These are phyloP conservation scores for Parotocinclus haroldoi DNA, from an alignment of 2,797 vertebrate species.

Conservation along the genomic window DNA sequence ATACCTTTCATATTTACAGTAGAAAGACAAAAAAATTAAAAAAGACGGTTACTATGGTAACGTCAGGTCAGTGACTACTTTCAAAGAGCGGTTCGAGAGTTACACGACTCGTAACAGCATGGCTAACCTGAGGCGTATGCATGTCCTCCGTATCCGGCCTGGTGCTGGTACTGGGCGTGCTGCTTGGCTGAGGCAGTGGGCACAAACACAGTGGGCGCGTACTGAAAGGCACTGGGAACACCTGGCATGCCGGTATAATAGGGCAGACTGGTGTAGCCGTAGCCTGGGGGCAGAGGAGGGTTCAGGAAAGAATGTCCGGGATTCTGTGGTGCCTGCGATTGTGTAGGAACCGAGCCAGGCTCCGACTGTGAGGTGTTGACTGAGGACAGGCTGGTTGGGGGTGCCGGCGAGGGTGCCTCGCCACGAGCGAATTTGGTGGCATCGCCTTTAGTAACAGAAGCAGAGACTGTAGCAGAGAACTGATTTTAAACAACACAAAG, in stretches of 20 bases:
- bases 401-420: slow-evolving; percentile 90
- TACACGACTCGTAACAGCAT: too few species aligned
- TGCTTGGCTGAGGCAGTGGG: slow-evolving; percentile 91
- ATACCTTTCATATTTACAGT: too few species aligned
- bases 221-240: slow-evolving; percentile 92
- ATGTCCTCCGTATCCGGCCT: slow-evolving; percentile 88
- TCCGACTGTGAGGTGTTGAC: slow-evolving; percentile 67
- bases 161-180: slow-evolving; percentile 85
- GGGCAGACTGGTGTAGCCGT: slow-evolving; percentile 92
- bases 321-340: slow-evolving; percentile 66
- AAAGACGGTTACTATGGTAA: too few species aligned
- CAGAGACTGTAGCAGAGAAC: not conserved
- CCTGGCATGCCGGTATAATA: slow-evolving; percentile 88
- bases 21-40: too few species aligned
- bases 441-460: slow-evolving; percentile 75
- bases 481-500: too few species aligned
- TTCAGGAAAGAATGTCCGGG: slow-evolving; percentile 90
- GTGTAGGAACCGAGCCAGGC: slow-evolving; percentile 66
- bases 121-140: slow-evolving; percentile 81
- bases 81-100: too few species aligned
- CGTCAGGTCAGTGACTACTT: too few species aligned
- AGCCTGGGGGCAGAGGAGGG: slow-evolving; percentile 88
- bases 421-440: slow-evolving; percentile 91
- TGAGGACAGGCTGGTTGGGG: slow-evolving; percentile 81
- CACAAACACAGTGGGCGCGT: slow-evolving; percentile 92